Evolutionary conservation across 2,888 invertebrate species (phyloP).

Genomic region (Psylliodes chrysocephalus): DNA sequence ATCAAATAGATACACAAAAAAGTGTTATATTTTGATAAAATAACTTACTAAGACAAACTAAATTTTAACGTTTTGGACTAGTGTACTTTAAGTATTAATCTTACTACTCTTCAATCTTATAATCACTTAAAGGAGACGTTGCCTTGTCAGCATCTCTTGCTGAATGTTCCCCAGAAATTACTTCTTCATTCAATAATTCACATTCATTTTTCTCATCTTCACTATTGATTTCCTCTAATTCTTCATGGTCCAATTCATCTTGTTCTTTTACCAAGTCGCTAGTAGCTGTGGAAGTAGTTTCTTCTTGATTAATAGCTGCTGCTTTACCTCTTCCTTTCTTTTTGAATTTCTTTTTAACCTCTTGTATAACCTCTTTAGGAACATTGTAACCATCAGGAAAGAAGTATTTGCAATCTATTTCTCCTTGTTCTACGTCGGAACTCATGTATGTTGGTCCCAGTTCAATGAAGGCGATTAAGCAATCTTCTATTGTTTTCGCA

Average conservation of each 20-base stretch:
- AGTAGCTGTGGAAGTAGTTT: conserved; percentile 34
- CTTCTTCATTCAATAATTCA: conserved; percentile 44
- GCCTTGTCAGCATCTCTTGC: conserved; percentile 63
- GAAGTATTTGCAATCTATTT: conserved; percentile 72
- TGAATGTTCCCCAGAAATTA: conserved; percentile 40
- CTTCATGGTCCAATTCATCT: conserved; percentile 40
- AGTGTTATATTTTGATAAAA: too few species aligned
- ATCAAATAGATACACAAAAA: too few species aligned
- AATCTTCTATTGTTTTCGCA: conserved; percentile 71
- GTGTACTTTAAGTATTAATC: too few species aligned
- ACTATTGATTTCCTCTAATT: conserved; percentile 44
- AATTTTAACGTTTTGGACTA: too few species aligned
- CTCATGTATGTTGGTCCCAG: conserved; percentile 77
- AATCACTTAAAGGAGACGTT: conserved; percentile 63
- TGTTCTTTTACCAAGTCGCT: conserved; percentile 40
- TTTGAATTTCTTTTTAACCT: conserved; percentile 68
- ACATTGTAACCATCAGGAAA: conserved; percentile 75
- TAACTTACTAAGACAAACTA: too few species aligned
- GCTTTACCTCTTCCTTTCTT: conserved; percentile 59
- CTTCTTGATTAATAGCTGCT: conserved; percentile 42
- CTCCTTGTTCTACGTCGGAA: conserved; percentile 72
- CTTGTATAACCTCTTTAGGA: conserved; percentile 63
- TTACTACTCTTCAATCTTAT: conserved; percentile 11
- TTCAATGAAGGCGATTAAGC: conserved; percentile 71
- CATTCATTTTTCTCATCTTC: conserved; percentile 51